Base-by-base conservation (phyloP, 1,140 invertebrate species). In the Chelonus insularis region DNA sequence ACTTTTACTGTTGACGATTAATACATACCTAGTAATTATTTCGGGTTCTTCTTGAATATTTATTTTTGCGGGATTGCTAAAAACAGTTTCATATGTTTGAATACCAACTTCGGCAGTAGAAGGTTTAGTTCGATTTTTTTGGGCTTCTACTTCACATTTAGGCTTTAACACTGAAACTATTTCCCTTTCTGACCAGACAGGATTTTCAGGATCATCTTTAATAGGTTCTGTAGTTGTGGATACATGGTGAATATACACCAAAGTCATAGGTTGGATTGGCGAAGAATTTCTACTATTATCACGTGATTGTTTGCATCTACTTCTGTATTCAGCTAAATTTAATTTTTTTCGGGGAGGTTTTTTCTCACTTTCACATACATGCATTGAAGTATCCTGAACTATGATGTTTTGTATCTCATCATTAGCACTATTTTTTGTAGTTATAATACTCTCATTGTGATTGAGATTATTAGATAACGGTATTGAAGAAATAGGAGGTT, bases 281-380 rank as follows among this genome's bases (percentile, higher is more conserved):
- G 69, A 72, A 62, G 63, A 73, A 1, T 71, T 73, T 52, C 68
- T 66, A 55, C 66, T 74, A 39, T 62, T 72, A 58, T 75, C 68
- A 56, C 70, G 73, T 16, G 67, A 57, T 50, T 80, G 77, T 70
- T 79, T 76, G 56, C 75, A 66, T 43, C 80, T 70, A 51, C 71
- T 80, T 59, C 80, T 76, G 63, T 85, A 84, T 65, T 84, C 82
- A 51, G 78, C 75, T 6, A 85, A 61, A 70, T 84, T 84, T 6
- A 84, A 66, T 72, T 84, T 80, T 66, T 68, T 79, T 34, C 70
- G 65, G 0, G 68, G 60, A 0, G 62, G 67, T 43, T 79, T 82
- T 39, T 75, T 80, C 1, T 60, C 56, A 18, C 72, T 66, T 25
- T 72, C 69, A 41, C 9, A 41, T 8, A 25, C 21, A 1, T 21